phyloP scores from a whole-genome alignment of 2,888 invertebrate genomes.

The Pecten maximus region DNA sequence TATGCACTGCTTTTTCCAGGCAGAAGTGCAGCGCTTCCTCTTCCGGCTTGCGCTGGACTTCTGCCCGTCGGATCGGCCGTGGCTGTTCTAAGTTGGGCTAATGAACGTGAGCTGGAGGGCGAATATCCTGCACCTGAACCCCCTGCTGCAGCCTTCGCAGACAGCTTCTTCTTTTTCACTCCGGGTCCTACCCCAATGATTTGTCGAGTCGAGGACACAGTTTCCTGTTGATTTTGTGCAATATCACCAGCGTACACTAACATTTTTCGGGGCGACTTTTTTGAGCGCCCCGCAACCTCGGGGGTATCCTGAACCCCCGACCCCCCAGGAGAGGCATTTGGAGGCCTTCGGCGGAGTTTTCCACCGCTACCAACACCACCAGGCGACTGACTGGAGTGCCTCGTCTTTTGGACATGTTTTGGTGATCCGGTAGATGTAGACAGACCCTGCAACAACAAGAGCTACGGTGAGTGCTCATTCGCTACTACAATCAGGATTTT shows the following conservation, averaged over 20 bases:
- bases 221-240: neutral
- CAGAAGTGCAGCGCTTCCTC: slow-evolving; percentile 38
- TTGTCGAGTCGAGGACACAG: neutral
- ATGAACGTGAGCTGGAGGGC: neutral
- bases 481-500: neutral
- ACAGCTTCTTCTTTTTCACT: neutral
- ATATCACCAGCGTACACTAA: neutral
- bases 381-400: neutral
- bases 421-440: slow-evolving; percentile 30
- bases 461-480: slow-evolving; percentile 42
- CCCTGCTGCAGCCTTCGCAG: slow-evolving; percentile 7
- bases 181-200: neutral
- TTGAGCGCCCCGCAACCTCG: neutral
- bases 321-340: neutral
- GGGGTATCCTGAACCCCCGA: slow-evolving; percentile 9
- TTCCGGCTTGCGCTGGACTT: slow-evolving; percentile 3
- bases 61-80: slow-evolving; percentile 26
- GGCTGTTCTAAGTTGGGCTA: neutral
- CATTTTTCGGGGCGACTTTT: neutral
- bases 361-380: neutral
- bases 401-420: slow-evolving; percentile 25
- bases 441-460: slow-evolving; percentile 59
- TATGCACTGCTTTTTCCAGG: slow-evolving; percentile 36
- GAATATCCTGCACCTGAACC: neutral
- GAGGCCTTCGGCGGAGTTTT: neutral